Base-by-base conservation (phyloP, 2,797 vertebrate genomes). In the Anisognathus igniventris region DNA sequence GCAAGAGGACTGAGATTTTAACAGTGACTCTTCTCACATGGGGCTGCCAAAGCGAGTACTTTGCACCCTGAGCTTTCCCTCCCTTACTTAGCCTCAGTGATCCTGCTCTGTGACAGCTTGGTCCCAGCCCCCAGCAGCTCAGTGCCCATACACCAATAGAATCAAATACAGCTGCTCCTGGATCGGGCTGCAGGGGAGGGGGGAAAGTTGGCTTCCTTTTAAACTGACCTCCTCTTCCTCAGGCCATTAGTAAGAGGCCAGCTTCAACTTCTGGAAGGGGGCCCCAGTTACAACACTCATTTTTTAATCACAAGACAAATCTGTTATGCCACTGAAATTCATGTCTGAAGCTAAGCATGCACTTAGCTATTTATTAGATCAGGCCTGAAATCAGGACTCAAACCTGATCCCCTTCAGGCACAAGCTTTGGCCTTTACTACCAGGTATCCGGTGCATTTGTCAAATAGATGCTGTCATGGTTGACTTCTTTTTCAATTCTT, bases 141-240 rank as follows among this genome's bases (percentile, higher is more conserved):
- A 45, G 27, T 66, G 70, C 76, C 50, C 74, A 42, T 77, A 56
- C 75, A 30, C 57, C 48, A 4, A 2, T 2, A 37, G 91, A 90
- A 90, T 92, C 77, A 93, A 91, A 87, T 79, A 23, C 87, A 96
- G 79, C 88, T 96, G 82, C 68, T 92, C 14, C 8, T 44, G 62
- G 67, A 4, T 45, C 74, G 37, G n/a, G 45, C 76, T 84, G 22
- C 62, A 73, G 40, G 64, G 39, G 13, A 23, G 4, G 8, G 14
- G 4, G n/a, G n/a, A 44, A 88, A 58, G 74, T 31, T 64, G 24
- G 24, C 72, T 91, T 92, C 75, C 72, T 80, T 93, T 94, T 50
- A 92, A 94, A 94, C 21, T 95, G 88, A 90, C 80, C 82, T 88
- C 78, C 47, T 79, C 83, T 89, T 90, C 86, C 90, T 90, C 70